Evolutionary conservation across 2,888 invertebrate species (phyloP), one percentile per base, ranked within the genome.

Genomic region (Caenorhabditis angaria): DNA sequence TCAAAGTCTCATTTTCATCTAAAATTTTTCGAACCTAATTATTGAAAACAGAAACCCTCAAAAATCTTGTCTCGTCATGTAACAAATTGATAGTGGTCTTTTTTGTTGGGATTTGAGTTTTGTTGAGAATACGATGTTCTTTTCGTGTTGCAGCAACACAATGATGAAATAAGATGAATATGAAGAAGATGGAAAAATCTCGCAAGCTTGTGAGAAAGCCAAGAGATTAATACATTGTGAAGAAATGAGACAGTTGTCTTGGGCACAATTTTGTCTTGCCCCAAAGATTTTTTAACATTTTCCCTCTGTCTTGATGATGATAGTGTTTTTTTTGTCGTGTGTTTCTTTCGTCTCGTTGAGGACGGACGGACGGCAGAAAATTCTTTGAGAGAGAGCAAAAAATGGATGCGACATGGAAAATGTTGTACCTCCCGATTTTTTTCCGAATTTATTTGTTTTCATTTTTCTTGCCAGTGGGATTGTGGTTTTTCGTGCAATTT

Each of bases 251-350:
- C 50, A 24, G 24, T 50, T 41, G 41, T 41, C 41, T 41, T 10
- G 18, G 41, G 18, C n/a, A n/a, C n/a, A 41, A 41, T 41, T 41
- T 41, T 41, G n/a, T n/a, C n/a, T 41, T 18, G 55, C 32, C 29
- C 25, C 51, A 51, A 51, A 48, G n/a, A 56, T 56, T 56, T 56
- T 56, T 56, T 56, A 56, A 56, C 55, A 56, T 56, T 56, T 8
- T 56, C 55, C 18, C n/a, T 27, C 55, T 56, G 32, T 56, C 20
- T 18, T 3, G 18, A 41, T 41, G 3, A 18, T 41, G 41, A 41
- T 41, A 41, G n/a, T n/a, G n/a, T n/a, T n/a, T n/a, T n/a, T n/a
- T n/a, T n/a, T n/a, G n/a, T n/a, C n/a, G n/a, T n/a, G n/a, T n/a
- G n/a, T n/a, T n/a, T n/a, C n/a, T n/a, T n/a, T n/a, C n/a, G n/a